Percentiles rank a stretch among this genome's conserved stretches.
Conservation (phyloP, 2,113 vertebrate species). For the Oceanodroma tethys region DNA sequence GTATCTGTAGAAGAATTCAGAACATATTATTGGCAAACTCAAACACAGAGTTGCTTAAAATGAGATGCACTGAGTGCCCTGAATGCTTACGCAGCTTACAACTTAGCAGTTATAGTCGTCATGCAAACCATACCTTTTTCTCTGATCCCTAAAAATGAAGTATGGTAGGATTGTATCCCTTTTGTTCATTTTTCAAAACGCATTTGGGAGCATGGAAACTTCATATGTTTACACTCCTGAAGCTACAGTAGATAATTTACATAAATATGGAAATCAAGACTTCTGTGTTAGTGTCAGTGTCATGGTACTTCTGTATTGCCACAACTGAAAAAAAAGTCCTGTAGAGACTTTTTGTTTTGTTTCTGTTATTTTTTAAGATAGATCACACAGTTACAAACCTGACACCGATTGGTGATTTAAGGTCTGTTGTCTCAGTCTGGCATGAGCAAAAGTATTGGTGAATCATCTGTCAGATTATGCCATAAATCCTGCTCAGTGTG, state of each 20-base stretch:
- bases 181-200: slow-evolving; percentile 22
- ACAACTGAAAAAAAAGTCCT: neutral
- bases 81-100: neutral
- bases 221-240: slow-evolving; percentile 45
- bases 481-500: neutral
- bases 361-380: neutral
- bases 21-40: slow-evolving; percentile 33
- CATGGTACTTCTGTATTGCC: neutral
- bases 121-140: neutral
- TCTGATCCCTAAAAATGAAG: neutral
- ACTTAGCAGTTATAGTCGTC: neutral
- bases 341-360: neutral
- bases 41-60: slow-evolving; percentile 51
- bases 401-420: slow-evolving; percentile 31
- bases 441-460: slow-evolving; percentile 8
- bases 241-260: slow-evolving; percentile 17
- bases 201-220: neutral
- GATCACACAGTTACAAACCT: neutral
- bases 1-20: slow-evolving; percentile 12
- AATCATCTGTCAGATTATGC: slow-evolving; percentile 16
- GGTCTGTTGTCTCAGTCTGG: neutral
- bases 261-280: slow-evolving; percentile 39
- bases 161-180: slow-evolving; percentile 1
- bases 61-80: neutral
- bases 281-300: neutral